phyloP scores from a whole-genome alignment of 53 echinoderm and acorn worm species.

The Apostichopus leukothele region DNA sequence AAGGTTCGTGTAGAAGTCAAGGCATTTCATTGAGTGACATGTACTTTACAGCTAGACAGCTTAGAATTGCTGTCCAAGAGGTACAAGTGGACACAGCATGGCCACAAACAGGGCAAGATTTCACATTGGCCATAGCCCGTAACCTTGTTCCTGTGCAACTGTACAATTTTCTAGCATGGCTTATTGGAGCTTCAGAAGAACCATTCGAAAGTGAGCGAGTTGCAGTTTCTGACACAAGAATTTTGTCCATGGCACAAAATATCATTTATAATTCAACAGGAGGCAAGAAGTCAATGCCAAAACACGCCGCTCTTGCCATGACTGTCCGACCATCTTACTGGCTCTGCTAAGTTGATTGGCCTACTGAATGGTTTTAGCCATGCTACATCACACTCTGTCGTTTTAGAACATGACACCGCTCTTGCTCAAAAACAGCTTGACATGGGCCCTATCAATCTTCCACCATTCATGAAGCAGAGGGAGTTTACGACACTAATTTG shows the following conservation, averaged over 20 bases:
- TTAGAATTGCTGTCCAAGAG: no score
- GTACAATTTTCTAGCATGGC: conserved; percentile 70
- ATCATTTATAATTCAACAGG: conserved; percentile 68
- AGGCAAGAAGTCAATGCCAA: conserved; percentile 54
- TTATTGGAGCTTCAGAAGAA: conserved; percentile 42
- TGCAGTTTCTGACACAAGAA: neutral
- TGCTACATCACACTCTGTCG: neutral
- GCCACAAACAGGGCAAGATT: conserved; percentile 47
- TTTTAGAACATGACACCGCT: neutral
- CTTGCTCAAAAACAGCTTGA: neutral
- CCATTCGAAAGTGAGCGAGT: conserved; percentile 32
- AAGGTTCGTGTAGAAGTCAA: no score
- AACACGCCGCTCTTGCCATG: conserved; percentile 65
- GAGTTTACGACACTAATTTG: conserved; percentile 64
- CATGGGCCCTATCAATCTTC: neutral
- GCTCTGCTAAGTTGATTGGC: neutral
- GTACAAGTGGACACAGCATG: conserved; percentile 1
- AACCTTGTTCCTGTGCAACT: conserved; percentile 39
- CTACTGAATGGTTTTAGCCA: neutral
- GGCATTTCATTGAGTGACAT: no score
- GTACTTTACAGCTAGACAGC: no score
- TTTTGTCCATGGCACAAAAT: conserved; percentile 58
- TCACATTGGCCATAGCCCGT: conserved; percentile 45
- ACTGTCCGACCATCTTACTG: conserved; percentile 35
- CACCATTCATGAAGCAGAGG: conserved; percentile 37